Evolutionary conservation across 2,888 invertebrate species (phyloP), one percentile per base, ranked within the genome.

Genomic region (Elmis aenea): DNA sequence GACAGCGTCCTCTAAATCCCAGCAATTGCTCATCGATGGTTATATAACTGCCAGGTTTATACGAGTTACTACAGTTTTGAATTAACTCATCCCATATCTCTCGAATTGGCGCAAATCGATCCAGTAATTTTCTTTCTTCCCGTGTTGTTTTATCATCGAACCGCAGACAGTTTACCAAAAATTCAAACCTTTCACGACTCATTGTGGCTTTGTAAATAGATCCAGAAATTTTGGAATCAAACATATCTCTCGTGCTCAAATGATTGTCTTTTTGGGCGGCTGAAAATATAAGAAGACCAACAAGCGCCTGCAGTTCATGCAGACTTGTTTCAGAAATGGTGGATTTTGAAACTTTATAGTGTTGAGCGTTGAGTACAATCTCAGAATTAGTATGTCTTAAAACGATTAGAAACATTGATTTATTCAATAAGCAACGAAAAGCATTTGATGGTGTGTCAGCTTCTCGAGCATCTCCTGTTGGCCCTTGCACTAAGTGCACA

Each of bases 1-100:
- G 32, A 32, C 50, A 51, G 16, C 48, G 16, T 9, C 51, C 54
- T 28, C 51, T 14, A 39, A 55, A 58, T 20, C 29, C 39, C 20
- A 58, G 24, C 12, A 57, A 42, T 46, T 57, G 52, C 48, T 59
- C 52, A 34, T 57, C 54, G 13, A 56, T 45, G n/a, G 50, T 54
- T 9, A 45, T 27, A 26, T 54, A 42, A 15, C 41, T 39, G n/a
- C 36, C 30, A 4, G 50, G 46, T 22, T 39, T 46, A 32, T 55
- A 50, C 26, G 40, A 42, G 11, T 32, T 46, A 23, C 25, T 31
- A 39, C 48, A 52, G 10, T 24, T 42, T 5, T 27, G 14, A 18
- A 53, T 52, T 21, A 54, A 44, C 16, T 24, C 33, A 14, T 47
- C 35, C 48, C 50, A 51, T 20, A 51, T 33, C 26, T 51, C 41